Base-by-base conservation (phyloP, 2,113 vertebrate genomes). In the Aptenodytes patagonicus region DNA sequence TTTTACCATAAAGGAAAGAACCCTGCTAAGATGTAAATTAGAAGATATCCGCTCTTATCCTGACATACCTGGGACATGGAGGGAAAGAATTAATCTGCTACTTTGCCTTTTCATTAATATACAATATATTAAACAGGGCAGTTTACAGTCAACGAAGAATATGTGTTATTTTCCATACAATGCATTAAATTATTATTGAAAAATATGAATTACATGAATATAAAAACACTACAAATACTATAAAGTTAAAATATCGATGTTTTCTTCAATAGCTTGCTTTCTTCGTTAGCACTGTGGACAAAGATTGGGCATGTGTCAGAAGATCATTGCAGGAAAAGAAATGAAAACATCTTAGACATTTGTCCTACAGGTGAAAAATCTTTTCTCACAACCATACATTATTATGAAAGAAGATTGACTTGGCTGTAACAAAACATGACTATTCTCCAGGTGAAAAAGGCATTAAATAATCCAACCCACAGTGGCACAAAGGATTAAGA, bases 391-490 rank as follows among this genome's bases (percentile, higher is more conserved):
- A 46, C 70, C 25, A 79, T 9, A 85, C 21, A 17, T 51, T 60
- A 83, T 90, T 93, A 94, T 81, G 72, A 96, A 96, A 84, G 51
- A 84, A 83, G 62, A 78, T 8, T 93, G 64, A 76, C 70, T 83
- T 22, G 54, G 49, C 84, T 81, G 65, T 65, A 92, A 86, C 12
- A 65, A 94, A 96, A 87, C 78, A 81, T 28, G 17, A 93, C 52
- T 71, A 84, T 78, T 83, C 86, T 96, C 86, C 91, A 93, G 51
- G 52, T 87, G 76, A 69, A 96, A 97, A 97, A 97, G 60, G 71
- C 89, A 97, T 96, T 96, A 98, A 94, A 78, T 57, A 95, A 97
- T 90, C 93, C 86, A 97, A 95, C 94, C 93, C 92, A 95, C 90
- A 95, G 91, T 92, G 94, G 93, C 87, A 96, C 90, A 97, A 96